Evolutionary conservation across 2,113 vertebrate species (phyloP).

Genomic region (Cinclus cinclus): DNA sequence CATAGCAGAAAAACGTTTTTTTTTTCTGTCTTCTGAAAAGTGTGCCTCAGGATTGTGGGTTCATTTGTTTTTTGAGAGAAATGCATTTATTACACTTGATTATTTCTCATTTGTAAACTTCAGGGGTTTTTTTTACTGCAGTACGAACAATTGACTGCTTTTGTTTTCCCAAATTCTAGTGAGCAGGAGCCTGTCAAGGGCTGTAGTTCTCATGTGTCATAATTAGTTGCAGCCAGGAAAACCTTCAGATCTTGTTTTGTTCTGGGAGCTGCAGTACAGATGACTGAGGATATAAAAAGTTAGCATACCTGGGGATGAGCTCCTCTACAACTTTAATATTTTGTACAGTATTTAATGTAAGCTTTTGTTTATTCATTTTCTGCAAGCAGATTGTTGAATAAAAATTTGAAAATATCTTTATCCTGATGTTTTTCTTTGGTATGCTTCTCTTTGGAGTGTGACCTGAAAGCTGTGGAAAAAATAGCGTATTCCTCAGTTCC

Average conservation of each 20-base stretch:
- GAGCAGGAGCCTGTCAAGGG: neutral
- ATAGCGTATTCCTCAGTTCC: neutral
- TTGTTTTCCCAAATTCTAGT: neutral
- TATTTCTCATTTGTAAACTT: neutral
- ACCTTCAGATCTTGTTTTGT: neutral
- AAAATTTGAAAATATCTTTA: neutral
- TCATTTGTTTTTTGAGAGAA: neutral
- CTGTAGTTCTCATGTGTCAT: neutral
- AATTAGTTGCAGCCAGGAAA: neutral
- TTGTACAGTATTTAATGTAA: constrained; percentile 32
- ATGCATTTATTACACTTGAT: neutral
- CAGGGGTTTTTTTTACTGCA: neutral
- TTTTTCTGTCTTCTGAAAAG: neutral
- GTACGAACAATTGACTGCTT: neutral
- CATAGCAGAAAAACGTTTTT: neutral
- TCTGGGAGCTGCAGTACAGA: neutral
- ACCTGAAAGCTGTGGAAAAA: neutral
- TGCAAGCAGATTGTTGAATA: neutral
- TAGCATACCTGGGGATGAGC: neutral
- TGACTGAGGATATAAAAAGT: neutral
- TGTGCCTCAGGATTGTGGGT: neutral
- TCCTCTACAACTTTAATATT: neutral
- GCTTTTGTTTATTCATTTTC: neutral
- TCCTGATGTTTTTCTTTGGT: neutral
- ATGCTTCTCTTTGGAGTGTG: neutral